phyloP scores from a whole-genome alignment of 1,140 invertebrate genomes.

The Choristoneura fumiferana region DNA sequence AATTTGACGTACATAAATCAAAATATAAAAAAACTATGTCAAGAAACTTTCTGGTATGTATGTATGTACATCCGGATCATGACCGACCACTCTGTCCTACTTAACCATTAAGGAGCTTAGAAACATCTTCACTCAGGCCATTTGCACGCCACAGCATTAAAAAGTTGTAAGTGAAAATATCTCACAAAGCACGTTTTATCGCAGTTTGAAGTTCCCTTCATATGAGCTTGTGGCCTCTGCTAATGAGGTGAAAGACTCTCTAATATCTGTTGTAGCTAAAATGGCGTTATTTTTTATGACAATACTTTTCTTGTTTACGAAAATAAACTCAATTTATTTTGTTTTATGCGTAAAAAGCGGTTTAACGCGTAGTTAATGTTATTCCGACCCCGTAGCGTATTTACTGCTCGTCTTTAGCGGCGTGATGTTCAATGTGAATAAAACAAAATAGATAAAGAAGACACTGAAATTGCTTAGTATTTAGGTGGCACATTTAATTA shows the following conservation, averaged over 20 bases:
- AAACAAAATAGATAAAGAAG: too few relatives aligned
- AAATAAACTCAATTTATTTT: neutral
- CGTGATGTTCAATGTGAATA: too few relatives aligned
- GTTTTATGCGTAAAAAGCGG: too few relatives aligned
- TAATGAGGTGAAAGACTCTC: constrained; percentile 47
- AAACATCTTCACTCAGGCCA: constrained; percentile 41
- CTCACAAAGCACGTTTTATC: constrained; percentile 64
- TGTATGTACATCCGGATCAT: constrained; percentile 19
- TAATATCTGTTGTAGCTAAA: constrained; percentile 17
- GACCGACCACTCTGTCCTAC: constrained; percentile 28
- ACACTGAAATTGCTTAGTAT: neutral
- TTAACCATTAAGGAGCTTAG: constrained; percentile 54
- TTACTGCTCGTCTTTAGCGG: too few relatives aligned
- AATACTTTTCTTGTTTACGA: constrained; percentile 7
- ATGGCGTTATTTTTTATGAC: neutral
- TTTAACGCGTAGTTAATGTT: too few relatives aligned
- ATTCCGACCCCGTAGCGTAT: too few relatives aligned
- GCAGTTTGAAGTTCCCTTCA: constrained; percentile 44
- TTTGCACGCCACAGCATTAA: constrained; percentile 52
- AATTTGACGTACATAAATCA: too few relatives aligned
- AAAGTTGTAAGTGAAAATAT: constrained; percentile 62
- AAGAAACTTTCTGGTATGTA: neutral
- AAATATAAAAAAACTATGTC: neutral
- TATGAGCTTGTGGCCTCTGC: constrained; percentile 45
- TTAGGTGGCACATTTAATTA: neutral